These are phyloP conservation scores for Neoscelio sp. DNA, from an alignment of 2,888 invertebrate species.

Conservation along the genomic window DNA sequence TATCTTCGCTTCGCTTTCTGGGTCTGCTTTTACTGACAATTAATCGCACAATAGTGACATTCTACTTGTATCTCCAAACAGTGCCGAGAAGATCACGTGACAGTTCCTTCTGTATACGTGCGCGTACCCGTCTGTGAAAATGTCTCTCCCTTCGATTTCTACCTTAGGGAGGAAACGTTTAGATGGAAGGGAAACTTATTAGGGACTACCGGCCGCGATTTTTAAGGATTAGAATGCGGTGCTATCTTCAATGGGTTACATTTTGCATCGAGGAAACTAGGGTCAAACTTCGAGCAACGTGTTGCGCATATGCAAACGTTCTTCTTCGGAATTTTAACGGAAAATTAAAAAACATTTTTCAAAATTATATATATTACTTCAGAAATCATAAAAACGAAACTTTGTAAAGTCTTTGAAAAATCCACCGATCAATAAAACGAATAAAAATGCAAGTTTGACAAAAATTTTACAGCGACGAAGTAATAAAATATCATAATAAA, in stretches of 20 bases:
- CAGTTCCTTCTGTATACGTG: no score
- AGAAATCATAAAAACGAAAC: no score
- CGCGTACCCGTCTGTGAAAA: no score
- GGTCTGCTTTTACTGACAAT: constrained; percentile 29
- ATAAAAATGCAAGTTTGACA: no score
- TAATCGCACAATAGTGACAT: constrained; percentile 53
- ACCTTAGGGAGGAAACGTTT: constrained; percentile 46
- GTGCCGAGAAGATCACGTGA: constrained; percentile 53
- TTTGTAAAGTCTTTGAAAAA: no score
- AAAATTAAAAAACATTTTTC: not conserved
- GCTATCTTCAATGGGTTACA: constrained; percentile 43
- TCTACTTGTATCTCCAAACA: constrained; percentile 38
- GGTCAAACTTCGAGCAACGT: constrained; percentile 36
- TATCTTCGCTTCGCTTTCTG: constrained; percentile 3
- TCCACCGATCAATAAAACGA: no score
- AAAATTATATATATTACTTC: no score
- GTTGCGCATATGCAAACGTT: constrained; percentile 55
- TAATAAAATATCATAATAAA: constrained; percentile 1
- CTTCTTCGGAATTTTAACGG: no score
- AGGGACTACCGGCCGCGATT: constrained; percentile 48
- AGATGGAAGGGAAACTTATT: constrained; percentile 64
- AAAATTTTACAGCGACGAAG: constrained; percentile 14
- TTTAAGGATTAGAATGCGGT: constrained; percentile 57
- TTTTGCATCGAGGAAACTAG: constrained; percentile 43
- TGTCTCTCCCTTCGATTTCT: constrained; percentile 56